Percentiles rank a stretch among this genome's conserved stretches.
Conservation (phyloP, 1,140 invertebrate genomes). For the Heliconius hermathena region DNA sequence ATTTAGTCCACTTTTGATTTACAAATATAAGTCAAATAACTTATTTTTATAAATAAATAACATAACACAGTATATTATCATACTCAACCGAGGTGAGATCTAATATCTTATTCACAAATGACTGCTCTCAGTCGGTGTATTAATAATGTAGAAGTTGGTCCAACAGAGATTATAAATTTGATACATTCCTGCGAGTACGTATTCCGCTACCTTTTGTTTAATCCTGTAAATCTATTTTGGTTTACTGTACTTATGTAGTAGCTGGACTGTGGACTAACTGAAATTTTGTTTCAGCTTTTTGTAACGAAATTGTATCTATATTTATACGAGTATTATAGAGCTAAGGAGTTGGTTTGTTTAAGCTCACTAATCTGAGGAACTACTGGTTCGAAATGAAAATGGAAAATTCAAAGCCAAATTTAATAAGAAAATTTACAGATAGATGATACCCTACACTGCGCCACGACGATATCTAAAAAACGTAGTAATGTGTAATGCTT, state of each 20-base stretch:
- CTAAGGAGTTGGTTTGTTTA: too few relatives aligned
- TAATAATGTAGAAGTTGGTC: slow-evolving; percentile 12
- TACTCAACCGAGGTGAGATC: background rate
- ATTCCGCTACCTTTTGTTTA: slow-evolving; percentile 4
- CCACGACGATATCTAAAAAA: too few relatives aligned
- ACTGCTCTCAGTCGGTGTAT: background rate
- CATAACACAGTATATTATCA: background rate
- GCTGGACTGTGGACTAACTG: background rate
- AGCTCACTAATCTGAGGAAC: too few relatives aligned
- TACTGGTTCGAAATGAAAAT: too few relatives aligned
- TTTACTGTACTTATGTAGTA: background rate
- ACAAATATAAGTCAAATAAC: too few relatives aligned
- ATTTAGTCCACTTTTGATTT: too few relatives aligned
- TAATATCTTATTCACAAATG: background rate
- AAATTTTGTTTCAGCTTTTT: background rate
- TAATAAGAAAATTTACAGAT: too few relatives aligned
- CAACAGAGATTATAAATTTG: slow-evolving; percentile 2
- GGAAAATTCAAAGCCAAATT: too few relatives aligned
- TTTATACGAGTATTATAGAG: background rate
- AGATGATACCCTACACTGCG: too few relatives aligned
- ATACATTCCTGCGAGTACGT: background rate
- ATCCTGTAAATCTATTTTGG: slow-evolving; percentile 10
- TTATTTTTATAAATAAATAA: background rate
- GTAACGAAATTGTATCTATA: background rate
- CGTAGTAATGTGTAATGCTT: too few relatives aligned